Conservation (phyloP, 2,888 invertebrate genomes). For the Brachyptera risi region DNA sequence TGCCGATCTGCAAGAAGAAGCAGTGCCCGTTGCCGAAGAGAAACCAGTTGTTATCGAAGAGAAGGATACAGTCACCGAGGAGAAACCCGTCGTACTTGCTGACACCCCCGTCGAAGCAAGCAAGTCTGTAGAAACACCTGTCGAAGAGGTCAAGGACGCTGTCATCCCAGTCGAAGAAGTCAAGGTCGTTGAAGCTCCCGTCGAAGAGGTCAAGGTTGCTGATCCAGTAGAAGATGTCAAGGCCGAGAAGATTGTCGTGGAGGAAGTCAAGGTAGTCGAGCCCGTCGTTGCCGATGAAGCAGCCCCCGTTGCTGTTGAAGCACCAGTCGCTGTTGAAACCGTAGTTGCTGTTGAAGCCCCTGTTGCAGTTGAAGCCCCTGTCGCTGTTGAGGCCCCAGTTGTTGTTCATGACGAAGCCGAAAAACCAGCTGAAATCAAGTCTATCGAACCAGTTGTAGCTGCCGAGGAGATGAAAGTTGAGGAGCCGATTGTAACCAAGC, state of each 20-base stretch:
- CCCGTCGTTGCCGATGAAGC: constrained; percentile 3
- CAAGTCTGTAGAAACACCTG: neutral
- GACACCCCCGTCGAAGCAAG: neutral
- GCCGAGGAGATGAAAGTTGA: constrained; percentile 34
- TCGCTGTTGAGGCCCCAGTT: neutral
- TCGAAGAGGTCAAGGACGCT: constrained; percentile 13
- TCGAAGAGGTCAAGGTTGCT: constrained; percentile 35
- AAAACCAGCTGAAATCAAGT: neutral
- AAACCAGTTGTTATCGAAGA: no score
- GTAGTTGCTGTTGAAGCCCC: neutral
- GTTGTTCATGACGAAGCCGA: no score
- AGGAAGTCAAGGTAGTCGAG: constrained; percentile 22
- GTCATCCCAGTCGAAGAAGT: constrained; percentile 16
- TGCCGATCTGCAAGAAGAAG: no score
- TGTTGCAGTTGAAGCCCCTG: neutral
- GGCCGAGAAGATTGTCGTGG: constrained; percentile 33
- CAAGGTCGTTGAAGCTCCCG: constrained; percentile 39
- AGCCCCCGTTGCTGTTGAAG: neutral
- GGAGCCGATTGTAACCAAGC: no score
- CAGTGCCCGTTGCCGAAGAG: no score
- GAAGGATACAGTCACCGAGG: neutral
- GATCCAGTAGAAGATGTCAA: constrained; percentile 35
- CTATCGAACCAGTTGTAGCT: constrained; percentile 27
- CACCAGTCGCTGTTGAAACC: neutral
- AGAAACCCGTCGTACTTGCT: constrained; percentile 5